These are phyloP conservation scores for Laticauda laticaudata DNA, from an alignment of 2,113 vertebrate genomes.

Conservation along the genomic window DNA sequence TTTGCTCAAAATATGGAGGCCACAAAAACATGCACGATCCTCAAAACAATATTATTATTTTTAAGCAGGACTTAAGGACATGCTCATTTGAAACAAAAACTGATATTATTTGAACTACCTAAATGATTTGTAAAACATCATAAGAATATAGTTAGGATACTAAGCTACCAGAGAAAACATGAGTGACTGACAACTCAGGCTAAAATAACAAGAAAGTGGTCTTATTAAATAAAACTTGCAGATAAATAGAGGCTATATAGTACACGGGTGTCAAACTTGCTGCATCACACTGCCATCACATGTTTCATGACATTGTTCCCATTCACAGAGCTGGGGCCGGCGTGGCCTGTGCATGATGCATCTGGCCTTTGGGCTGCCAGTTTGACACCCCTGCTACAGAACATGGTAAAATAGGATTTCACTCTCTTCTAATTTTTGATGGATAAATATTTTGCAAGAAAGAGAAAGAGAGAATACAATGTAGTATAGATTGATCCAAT, in stretches of 20 bases:
- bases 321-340: too few species aligned
- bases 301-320: too few species aligned
- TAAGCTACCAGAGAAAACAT: background rate
- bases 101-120: background rate
- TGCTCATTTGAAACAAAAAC: background rate
- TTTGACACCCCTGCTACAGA: background rate
- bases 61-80: background rate
- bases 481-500: background rate
- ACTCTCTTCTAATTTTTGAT: background rate
- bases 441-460: background rate
- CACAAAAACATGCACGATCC: background rate
- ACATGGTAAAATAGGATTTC: background rate
- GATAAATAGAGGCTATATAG: background rate
- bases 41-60: background rate
- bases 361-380: too few species aligned
- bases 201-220: background rate
- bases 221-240: background rate
- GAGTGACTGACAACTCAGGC: background rate
- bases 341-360: too few species aligned
- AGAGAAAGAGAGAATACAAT: background rate
- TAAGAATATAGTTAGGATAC: background rate
- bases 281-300: too few species aligned
- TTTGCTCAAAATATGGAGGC: constrained; percentile 6
- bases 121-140: background rate
- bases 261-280: too few species aligned